Evolutionary conservation across 2,888 invertebrate species (phyloP).

Genomic region (Drosophila neonasuta): DNA sequence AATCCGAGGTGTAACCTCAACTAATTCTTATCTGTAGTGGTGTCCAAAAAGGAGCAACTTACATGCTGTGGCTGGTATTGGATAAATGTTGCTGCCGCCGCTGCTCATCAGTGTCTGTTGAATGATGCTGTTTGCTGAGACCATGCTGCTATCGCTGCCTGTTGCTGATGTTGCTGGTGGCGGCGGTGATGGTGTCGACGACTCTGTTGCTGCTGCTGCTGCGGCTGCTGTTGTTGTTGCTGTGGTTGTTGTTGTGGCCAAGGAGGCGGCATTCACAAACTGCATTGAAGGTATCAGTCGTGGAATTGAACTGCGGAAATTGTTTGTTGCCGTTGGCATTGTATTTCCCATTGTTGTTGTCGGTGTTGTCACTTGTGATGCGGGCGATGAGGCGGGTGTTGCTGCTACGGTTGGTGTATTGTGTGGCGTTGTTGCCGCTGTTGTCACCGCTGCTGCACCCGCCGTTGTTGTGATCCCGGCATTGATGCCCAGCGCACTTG

Average conservation of each 20-base stretch:
- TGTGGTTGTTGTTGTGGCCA: constrained; percentile 26
- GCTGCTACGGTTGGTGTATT: background rate
- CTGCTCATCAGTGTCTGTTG: constrained; percentile 7
- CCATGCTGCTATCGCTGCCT: background rate
- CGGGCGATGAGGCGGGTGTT: background rate
- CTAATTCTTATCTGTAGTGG: too few relatives aligned
- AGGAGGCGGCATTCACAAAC: constrained; percentile 33
- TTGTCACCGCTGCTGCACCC: background rate
- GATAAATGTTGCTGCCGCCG: constrained; percentile 10
- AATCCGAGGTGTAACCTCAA: too few relatives aligned
- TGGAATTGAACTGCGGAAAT: constrained; percentile 72
- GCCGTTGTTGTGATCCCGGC: constrained; percentile 5
- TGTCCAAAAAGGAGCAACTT: background rate
- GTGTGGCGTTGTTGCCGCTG: background rate
- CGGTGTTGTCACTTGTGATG: constrained; percentile 3
- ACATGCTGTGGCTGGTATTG: constrained; percentile 6
- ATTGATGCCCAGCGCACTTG: constrained; percentile 9
- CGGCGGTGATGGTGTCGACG: background rate
- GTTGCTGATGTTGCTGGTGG: background rate
- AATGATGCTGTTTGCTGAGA: background rate
- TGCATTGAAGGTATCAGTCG: constrained; percentile 67
- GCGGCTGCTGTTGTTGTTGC: constrained; percentile 8
- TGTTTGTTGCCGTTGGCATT: constrained; percentile 30
- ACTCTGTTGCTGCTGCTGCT: constrained; percentile 3
- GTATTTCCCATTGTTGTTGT: background rate